phyloP scores from a whole-genome alignment of 2,888 invertebrate species.

The Ceramica pisi region DNA sequence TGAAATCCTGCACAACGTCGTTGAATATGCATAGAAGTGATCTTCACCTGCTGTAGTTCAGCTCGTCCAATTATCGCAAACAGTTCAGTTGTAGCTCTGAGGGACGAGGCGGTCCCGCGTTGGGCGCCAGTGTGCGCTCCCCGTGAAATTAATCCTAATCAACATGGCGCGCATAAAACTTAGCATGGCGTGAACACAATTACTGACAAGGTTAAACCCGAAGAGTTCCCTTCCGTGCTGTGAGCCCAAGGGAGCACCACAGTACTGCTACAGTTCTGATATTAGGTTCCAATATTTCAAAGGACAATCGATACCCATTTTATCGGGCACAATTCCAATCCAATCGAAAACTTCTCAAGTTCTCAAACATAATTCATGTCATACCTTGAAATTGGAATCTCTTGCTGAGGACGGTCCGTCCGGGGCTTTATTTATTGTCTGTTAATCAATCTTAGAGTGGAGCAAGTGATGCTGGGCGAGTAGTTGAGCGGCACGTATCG shows the following conservation, averaged over 20 bases:
- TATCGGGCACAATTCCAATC: constrained; percentile 4
- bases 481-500: constrained; percentile 2
- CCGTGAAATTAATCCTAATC: constrained; percentile 68
- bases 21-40: constrained; percentile 3
- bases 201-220: constrained; percentile 55
- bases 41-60: not conserved
- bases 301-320: not conserved
- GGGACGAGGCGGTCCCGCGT: constrained; percentile 4
- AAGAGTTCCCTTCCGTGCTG: not conserved
- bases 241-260: not conserved
- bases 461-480: not conserved
- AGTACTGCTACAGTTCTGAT: not conserved
- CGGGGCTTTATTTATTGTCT: constrained; percentile 22
- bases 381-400: constrained; percentile 24
- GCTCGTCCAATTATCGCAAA: constrained; percentile 8
- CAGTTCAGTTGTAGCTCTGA: not conserved
- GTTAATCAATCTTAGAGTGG: constrained; percentile 6
- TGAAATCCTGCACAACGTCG: not conserved
- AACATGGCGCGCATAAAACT: constrained; percentile 65
- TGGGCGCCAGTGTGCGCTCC: constrained; percentile 44
- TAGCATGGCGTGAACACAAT: constrained; percentile 68
- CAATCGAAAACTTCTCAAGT: constrained; percentile 6
- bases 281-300: constrained; percentile 3
- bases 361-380: constrained; percentile 9
- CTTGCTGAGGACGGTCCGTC: not conserved